These are phyloP conservation scores for Gymnocypris eckloni DNA, from an alignment of 2,797 vertebrate genomes.

Conservation along the genomic window DNA sequence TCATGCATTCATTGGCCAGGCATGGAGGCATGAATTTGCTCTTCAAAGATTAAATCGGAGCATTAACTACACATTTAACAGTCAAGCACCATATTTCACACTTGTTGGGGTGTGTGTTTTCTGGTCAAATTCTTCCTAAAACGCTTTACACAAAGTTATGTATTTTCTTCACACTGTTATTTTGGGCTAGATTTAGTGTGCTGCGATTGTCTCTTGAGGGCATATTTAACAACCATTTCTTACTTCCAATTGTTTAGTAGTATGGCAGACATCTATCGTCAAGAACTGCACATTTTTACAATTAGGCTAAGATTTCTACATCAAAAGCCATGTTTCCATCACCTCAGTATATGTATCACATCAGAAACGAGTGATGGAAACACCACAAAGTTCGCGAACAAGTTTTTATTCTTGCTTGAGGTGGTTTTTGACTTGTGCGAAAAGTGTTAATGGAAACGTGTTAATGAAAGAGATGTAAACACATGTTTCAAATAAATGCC, in stretches of 20 bases:
- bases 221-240: neutral
- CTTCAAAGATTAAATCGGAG: constrained; percentile 5
- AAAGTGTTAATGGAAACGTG: no score
- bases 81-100: neutral
- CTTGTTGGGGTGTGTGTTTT: neutral
- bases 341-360: no score
- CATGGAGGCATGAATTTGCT: neutral
- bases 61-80: neutral
- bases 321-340: neutral
- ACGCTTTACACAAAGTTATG: neutral
- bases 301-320: neutral
- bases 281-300: neutral
- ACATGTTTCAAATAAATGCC: no score
- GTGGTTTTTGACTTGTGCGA: neutral
- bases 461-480: no score
- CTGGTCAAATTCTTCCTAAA: neutral
- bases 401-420: no score
- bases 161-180: neutral
- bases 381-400: no score
- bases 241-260: neutral
- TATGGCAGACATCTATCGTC: neutral
- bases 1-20: neutral
- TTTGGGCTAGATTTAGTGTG: neutral
- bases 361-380: no score
- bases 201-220: neutral